These are phyloP conservation scores for Ceriagrion tenellum DNA, from an alignment of 2,888 invertebrate genomes.

Conservation along the genomic window DNA sequence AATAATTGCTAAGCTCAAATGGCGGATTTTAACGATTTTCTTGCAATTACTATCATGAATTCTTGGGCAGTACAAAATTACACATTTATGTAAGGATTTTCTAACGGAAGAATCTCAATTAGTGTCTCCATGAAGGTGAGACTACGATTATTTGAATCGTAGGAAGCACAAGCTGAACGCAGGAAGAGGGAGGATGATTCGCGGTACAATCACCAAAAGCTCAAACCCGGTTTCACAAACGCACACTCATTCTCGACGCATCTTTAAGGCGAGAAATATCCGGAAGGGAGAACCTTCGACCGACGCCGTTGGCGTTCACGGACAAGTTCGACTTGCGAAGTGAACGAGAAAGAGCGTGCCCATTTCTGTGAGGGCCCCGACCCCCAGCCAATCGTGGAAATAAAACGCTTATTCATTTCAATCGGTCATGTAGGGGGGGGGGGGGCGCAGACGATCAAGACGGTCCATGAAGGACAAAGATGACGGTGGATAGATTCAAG, in stretches of 20 bases:
- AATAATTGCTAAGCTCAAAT: background rate
- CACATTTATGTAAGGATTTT: background rate
- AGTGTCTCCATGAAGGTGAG: background rate
- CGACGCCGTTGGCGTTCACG: conserved; percentile 28
- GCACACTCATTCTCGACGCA: conserved; percentile 14
- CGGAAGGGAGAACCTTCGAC: conserved; percentile 13
- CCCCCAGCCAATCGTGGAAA: background rate
- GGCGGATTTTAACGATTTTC: too few species aligned
- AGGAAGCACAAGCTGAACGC: background rate
- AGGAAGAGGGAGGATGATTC: background rate
- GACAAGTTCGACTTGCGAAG: background rate
- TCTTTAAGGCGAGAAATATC: background rate
- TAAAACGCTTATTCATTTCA: background rate
- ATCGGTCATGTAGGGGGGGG: background rate
- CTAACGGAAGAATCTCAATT: background rate
- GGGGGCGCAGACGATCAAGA: background rate
- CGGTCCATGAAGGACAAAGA: background rate
- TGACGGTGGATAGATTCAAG: background rate
- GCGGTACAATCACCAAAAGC: background rate
- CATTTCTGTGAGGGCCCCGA: background rate
- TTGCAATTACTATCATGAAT: too few species aligned
- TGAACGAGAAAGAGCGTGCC: background rate
- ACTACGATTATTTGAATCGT: background rate
- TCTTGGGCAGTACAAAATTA: background rate
- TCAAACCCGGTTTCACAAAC: background rate